Conservation (phyloP, 2,888 invertebrate genomes). For the Cylindroiulus punctatus region DNA sequence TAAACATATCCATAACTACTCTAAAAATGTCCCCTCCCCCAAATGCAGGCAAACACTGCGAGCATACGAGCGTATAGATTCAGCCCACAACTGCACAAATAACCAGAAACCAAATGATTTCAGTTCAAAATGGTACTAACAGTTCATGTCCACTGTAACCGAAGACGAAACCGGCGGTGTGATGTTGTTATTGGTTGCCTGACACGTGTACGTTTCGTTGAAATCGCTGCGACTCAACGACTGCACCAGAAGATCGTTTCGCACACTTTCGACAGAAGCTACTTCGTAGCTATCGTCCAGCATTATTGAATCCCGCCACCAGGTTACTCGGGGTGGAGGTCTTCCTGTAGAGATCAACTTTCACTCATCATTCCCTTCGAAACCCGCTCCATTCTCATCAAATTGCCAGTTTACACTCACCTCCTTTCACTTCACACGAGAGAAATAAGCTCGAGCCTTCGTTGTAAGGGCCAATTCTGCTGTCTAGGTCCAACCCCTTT, state of each 20-base stretch:
- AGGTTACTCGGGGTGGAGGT: constrained; percentile 81
- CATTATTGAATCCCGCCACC: constrained; percentile 82
- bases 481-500: constrained; percentile 81
- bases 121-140: constrained; percentile 72
- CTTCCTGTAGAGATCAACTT: constrained; percentile 73
- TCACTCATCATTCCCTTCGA: no score
- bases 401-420: constrained; percentile 74
- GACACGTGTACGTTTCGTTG: constrained; percentile 87
- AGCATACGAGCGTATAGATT: no score
- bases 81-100: no score
- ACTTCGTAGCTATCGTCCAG: constrained; percentile 83
- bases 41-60: no score
- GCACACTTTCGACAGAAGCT: constrained; percentile 72
- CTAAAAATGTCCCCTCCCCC: no score
- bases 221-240: constrained; percentile 83
- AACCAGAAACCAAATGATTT: no score
- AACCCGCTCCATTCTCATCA: no score
- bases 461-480: constrained; percentile 76
- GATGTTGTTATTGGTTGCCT: constrained; percentile 84
- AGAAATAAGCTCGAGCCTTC: constrained; percentile 84
- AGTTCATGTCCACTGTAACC: constrained; percentile 88
- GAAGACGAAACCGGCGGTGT: constrained; percentile 82
- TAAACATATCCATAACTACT: no score
- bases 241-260: constrained; percentile 80
- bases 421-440: constrained; percentile 85